phyloP scores from a whole-genome alignment of 2,113 vertebrate genomes.

The Athene cunicularia region DNA sequence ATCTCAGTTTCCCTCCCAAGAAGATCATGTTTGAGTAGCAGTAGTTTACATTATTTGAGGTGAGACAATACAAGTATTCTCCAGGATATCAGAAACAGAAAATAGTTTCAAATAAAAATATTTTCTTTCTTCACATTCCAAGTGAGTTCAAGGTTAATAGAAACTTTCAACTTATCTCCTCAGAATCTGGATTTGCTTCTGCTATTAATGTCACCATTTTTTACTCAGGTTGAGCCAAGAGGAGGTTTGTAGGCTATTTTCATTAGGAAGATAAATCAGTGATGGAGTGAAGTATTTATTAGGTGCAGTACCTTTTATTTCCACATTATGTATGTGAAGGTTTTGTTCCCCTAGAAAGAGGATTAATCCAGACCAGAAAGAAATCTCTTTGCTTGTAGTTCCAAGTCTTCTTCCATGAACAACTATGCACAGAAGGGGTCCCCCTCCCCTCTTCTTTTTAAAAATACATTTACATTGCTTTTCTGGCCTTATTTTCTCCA shows the following conservation, averaged over 20 bases:
- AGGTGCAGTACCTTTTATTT: neutral
- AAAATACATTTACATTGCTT: neutral
- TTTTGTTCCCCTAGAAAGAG: neutral
- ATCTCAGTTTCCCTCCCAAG: neutral
- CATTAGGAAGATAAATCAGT: neutral
- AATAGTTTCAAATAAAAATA: neutral
- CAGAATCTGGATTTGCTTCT: slow-evolving; percentile 1
- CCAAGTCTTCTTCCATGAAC: neutral
- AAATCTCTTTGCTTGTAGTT: neutral
- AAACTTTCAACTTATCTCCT: neutral
- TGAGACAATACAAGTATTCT: neutral
- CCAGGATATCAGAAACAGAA: neutral
- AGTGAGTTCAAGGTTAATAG: neutral
- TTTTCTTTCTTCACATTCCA: neutral
- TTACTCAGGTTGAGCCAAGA: neutral
- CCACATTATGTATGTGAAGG: neutral
- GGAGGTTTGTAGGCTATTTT: neutral
- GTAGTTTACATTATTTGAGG: neutral
- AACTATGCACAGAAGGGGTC: neutral
- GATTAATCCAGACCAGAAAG: slow-evolving; percentile 1
- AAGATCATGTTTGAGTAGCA: neutral
- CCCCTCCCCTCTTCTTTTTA: neutral
- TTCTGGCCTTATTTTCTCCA: neutral
- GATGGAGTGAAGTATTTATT: neutral
- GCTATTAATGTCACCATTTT: neutral